Base-by-base conservation (phyloP, 2,113 vertebrate species). In the Bos indicus region DNA sequence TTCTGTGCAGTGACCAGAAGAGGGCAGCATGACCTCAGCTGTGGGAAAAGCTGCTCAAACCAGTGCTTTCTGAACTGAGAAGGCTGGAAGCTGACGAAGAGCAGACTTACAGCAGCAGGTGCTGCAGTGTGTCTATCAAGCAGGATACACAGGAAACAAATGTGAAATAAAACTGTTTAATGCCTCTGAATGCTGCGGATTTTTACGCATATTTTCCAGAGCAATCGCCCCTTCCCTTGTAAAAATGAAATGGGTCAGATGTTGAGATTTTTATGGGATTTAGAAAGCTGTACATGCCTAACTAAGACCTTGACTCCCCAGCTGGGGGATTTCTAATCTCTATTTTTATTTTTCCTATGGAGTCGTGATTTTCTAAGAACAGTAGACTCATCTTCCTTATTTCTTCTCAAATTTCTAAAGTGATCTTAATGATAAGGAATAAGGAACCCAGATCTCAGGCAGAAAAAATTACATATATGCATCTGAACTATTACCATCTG, bases 231-330 rank as follows among this genome's bases (percentile, higher is more conserved):
- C 60, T 97, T 96, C 71, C 84, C 98, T 98, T 98, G 97, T 98
- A 98, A 99, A 99, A 98, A 17, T 60, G 97, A 97, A 98, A 97
- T 96, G 33, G 87, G 96, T 99, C 98, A 99, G 98, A 98, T 98
- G 98, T 92, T 97, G 88, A 95, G 82, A 57, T 59, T 98, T 98
- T 99, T 98, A 98, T 28, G 26, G 95, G 6, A 59, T 67, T 98
- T 98, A 96, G 97, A 98, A 99, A 98, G 12, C 94, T 62, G 96
- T 90, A 91, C 82, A 95, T 91, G 15, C 96, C 30, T 97, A 98
- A 82, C 93, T 48, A 59, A 96, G 95, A 95, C 12, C 95, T 98
- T 98, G 97, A 88, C 80, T 96, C 82, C 95, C 51, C 97, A 98
- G 98, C 98, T 97, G 98, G n/a, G 74, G 67, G 64, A 54, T 87